Base-by-base conservation (phyloP, 2,888 invertebrate genomes). In the Synanthedon myopaeformis region DNA sequence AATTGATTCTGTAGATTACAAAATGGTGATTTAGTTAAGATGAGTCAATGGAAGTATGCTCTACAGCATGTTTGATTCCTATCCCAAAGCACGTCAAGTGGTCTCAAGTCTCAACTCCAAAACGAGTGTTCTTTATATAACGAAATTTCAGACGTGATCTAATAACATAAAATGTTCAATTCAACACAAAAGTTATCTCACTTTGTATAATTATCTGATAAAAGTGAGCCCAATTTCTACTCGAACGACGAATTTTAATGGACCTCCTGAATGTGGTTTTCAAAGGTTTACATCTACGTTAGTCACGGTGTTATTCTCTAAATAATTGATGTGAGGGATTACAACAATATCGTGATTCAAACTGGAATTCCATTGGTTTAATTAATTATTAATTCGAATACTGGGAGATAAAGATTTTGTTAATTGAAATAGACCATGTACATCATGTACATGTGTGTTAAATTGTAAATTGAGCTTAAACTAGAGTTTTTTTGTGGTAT, bases 181-280 rank as follows among this genome's bases (percentile, higher is more conserved):
- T 35, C 10, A 35, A 35, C 35, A 10, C 10, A 35, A 10, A 35
- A 35, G 35, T 35, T 35, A 35, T 35, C 35, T 35, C 35, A 35
- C 35, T 66, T 58, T 74, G 77, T 82, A 81, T 82, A 82, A 82
- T 81, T 82, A 77, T 79, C 72, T 78, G 72, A 79, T 76, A 78
- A 74, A 75, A 77, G 66, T 66, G 48, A 42, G 53, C 42, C 41
- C 42, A 52, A 49, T 41, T 51, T 53, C 23, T 63, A 60, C 59
- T 55, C 59, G 62, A 64, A 67, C 65, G 64, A 67, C 65, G 67
- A 72, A 75, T 76, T 75, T 73, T 74, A 76, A 77, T 76, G 73
- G 67, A 62, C 65, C 59, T 59, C 58, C 54, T 13, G 17, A 14
- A 10, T 61, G 63, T 65, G 64, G 63, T 62, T 60, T 63, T 60